These are phyloP conservation scores for Vanessa atalanta DNA, from an alignment of 1,140 invertebrate species.

Conservation along the genomic window DNA sequence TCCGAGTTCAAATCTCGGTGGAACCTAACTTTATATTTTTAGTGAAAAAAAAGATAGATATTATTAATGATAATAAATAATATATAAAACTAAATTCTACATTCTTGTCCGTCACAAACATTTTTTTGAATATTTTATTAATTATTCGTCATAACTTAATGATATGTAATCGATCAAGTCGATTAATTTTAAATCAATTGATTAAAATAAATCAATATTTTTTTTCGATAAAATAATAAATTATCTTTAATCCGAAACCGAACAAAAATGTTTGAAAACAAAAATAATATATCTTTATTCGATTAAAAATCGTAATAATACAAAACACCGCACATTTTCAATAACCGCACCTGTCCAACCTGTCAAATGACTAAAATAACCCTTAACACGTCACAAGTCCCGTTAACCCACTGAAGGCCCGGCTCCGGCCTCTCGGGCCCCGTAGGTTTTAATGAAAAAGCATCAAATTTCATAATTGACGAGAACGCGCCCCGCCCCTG, in stretches of 20 bases:
- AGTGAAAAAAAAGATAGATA: background rate
- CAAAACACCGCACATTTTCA: background rate
- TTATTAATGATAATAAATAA: no score
- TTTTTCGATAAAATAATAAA: no score
- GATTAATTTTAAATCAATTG: no score
- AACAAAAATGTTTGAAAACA: no score
- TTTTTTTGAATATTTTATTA: no score
- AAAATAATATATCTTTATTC: no score
- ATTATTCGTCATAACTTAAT: no score
- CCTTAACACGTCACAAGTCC: conserved; percentile 51
- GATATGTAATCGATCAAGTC: no score
- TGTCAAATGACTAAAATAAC: conserved; percentile 43
- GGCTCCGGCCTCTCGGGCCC: conserved; percentile 55
- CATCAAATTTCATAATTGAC: conserved; percentile 78
- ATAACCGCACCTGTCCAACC: conserved; percentile 35
- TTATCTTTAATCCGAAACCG: no score
- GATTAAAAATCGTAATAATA: background rate
- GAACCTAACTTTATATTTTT: conserved; percentile 54
- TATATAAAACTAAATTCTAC: no score
- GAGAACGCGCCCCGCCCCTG: conserved; percentile 55
- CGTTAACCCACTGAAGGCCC: conserved; percentile 64
- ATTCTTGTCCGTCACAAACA: no score
- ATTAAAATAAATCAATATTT: no score
- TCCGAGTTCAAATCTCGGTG: conserved; percentile 81
- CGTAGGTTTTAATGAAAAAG: conserved; percentile 74